Base-by-base conservation (phyloP, 1,140 invertebrate genomes). In the Aphelinus certus region DNA sequence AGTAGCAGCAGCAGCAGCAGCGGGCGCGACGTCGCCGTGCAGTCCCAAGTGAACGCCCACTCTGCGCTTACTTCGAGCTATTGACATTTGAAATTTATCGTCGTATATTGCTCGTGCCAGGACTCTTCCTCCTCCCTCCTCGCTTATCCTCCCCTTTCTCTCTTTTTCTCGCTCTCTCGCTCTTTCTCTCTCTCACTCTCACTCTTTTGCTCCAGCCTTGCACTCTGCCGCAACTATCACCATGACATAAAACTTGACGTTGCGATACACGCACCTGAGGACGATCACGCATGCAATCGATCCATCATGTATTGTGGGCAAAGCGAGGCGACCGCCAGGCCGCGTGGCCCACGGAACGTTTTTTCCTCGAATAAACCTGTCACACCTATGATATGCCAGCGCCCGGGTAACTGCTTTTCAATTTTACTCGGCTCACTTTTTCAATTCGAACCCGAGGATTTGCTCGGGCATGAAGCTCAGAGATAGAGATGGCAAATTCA, bases 61-160 rank as follows among this genome's bases (percentile, higher is more conserved):
- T 67, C 49, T 49, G 64, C 7, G 48, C 60, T 55, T 70, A 26
- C 69, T 62, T 75, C 58, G 66, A 65, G 43, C 65, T 51, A 64
- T 69, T 48, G 46, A 75, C 58, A 57, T 68, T 70, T 1, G 47
- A 76, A 58, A 76, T 71, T 77, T 76, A 76, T 58, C 26, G 53
- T 71, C 51, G 58, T 67, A 53, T 64, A 66, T 77, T 53, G 72
- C 60, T 49, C 53, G 60, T 58, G 56, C 71, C 71, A 75, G 58
- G 26, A 60, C 42, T 60, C 42, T 43, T 60, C 58, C 58, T 45
- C 58, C 1, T 45, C n/a, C 58, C 26, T 43, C 42, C 42, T 56
- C 58, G 26, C 57, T 43, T 58, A 42, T 7, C 6, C 57, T 42
- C 0, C 6, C 58, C 45, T 26, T 45, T 43, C 58, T 60, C 5